Base-by-base conservation (phyloP, 2,888 invertebrate genomes). In the Eupithecia inturbata region DNA sequence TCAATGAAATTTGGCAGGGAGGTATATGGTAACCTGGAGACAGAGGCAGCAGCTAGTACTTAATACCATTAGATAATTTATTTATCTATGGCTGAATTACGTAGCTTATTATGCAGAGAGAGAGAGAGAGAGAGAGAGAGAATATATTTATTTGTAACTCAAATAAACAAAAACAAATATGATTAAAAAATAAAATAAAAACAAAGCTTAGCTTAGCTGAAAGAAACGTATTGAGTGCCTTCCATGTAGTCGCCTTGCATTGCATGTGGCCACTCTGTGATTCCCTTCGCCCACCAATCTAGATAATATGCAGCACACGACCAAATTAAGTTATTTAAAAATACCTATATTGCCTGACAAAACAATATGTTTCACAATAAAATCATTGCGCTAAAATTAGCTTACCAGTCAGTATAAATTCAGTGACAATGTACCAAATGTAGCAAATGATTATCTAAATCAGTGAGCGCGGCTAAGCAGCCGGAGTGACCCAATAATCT, bases 401-500 rank as follows among this genome's bases (percentile, higher is more conserved):
- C 49, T 62, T 70, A 14, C 67, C 19, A 16, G 36, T 64, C 22
- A 36, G 36, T 14, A 39, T 19, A 70, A 70, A 62, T 63, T 57
- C 74, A 69, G 39, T 68, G 69, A 69, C 69, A 41, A n/a, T 19
- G 39, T 70, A 36, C 22, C n/a, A 57, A 75, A 63, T 64, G 36
- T 33, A 19, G n/a, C 63, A 33, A 60, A 67, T 72, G 45, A 68
- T 67, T 49, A 71, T 69, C 71, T 67, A 69, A 74, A 76, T 72
- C 73, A 73, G 39, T 49, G 57, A 60, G 22, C 57, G 68, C 71
- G 71, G 67, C 66, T 70, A 68, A 76, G 76, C 70, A 78, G 80
- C 77, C 78, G 72, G 66, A 78, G 75, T 76, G 81, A 76, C 72
- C 82, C 80, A 83, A 84, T 84, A 85, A 84, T 84, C 83, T 77